Evolutionary conservation across 2,797 vertebrate genomes (phyloP), one percentile per base, ranked within the genome.

Genomic region (Chelidonichthys spinosus): DNA sequence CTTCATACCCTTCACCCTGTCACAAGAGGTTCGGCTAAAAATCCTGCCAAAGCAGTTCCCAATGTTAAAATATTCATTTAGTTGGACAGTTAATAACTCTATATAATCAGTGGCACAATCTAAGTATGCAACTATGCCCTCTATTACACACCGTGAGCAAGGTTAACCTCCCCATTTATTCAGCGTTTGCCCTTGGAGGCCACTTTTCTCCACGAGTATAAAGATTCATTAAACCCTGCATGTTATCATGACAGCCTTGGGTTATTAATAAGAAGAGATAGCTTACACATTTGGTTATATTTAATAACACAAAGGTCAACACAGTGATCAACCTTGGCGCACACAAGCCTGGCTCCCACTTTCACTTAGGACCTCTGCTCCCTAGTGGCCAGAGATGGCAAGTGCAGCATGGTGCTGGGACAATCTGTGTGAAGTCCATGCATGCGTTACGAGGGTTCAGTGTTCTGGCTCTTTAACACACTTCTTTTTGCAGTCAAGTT

Each of bases 241-340:
- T 74, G 67, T 65, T 80, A 76, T 76, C 67, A 7, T 60, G 69
- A 79, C 53, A 77, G 79, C 77, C 69, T 52, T 5, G 7, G 70
- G 82, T 84, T 84, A 83, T 90, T 85, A 83, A 81, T 68, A 68
- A 71, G 53, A 77, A 2, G 18, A 60, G 63, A 77, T 76, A 35
- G 65, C 56, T 80, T 78, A 85, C 85, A 85, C 83, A 71, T 89
- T 86, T 64, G 64, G 56, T 72, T 83, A 80, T 81, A 81, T 85
- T 86, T 83, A 87, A 86, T 80, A 80, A 85, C 64, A 55, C 50
- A 83, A 82, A 92, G 88, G 92, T 89, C 87, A 90, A 81, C 66
- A 78, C 43, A 25, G 72, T 72, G 63, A 73, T 85, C 77, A 85
- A 84, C 86, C 86, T 89, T 81, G 66, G 46, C 59, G 49, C 59